Base-by-base conservation (phyloP, 2,888 invertebrate species). In the Portevinia maculata region DNA sequence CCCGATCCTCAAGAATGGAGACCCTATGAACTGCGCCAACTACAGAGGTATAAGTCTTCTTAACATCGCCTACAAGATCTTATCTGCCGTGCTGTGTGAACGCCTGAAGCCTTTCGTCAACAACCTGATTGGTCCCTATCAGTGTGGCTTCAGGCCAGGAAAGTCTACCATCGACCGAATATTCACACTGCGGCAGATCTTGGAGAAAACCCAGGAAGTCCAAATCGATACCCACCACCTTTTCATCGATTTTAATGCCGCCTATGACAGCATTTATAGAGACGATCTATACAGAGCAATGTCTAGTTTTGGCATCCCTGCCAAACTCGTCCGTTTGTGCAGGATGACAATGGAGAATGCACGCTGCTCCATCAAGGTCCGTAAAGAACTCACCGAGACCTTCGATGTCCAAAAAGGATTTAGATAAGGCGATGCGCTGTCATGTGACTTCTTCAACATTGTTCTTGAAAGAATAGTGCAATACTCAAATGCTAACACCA, bases 331-430 rank as follows among this genome's bases (percentile, higher is more conserved):
- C 39, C 11, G 39, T 15, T n/a, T 41, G 39, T 41, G 39, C 39
- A 41, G n/a, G 4, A 41, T n/a, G 39, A 41, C 39, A 41, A 41
- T 41, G 39, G n/a, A 41, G 39, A 41, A 41, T n/a, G 7, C 39
- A 15, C 39, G n/a, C n/a, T n/a, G n/a, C n/a, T n/a, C n/a, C n/a
- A n/a, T n/a, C n/a, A n/a, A n/a, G n/a, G n/a, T n/a, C n/a, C n/a
- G n/a, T n/a, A n/a, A n/a, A n/a, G n/a, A n/a, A n/a, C n/a, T n/a
- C 6, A 1, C 13, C 11, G 15, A 41, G 4, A n/a, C 39, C 11
- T 41, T 41, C 15, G 39, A 41, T 41, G 39, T 41, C 15, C 7
- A 41, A 41, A 41, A 41, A 41, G 39, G 39, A 2, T 41, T 41
- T 41, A 41, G 13, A n/a, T 13, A 41, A n/a, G 39, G 13, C 15